Evolutionary conservation across 2,888 invertebrate genomes (phyloP), one percentile per base, ranked within the genome.

Genomic region (Abscondita cerata): DNA sequence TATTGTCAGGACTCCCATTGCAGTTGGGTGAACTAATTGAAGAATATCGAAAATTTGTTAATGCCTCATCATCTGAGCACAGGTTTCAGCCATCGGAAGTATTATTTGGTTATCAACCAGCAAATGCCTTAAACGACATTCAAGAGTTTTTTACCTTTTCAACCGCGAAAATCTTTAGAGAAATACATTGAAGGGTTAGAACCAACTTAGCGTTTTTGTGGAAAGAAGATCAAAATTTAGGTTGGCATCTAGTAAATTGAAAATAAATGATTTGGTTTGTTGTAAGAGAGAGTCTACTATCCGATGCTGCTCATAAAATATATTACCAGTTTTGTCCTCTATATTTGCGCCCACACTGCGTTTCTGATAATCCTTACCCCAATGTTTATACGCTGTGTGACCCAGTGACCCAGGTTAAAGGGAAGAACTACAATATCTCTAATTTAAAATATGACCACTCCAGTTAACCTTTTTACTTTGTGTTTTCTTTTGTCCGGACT

Each of bases 381-480:
- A 59, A 59, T 59, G 47, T 47, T 3, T 59, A 59, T 25, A 31
- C 46, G 1, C 6, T 59, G 5, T 15, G 12, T 19, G 20, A 52
- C 1, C 34, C 12, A 8, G 33, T 13, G n/a, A 40, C 51, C 1
- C 2, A 52, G 2, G 15, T 15, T 12, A 16, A 19, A 13, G 52
- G 52, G 25, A 52, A 52, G 5, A 58, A 58, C 20, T 58, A 58
- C 13, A 58, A 58, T 34, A 56, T 56, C 13, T 25, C 50, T 13
- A 56, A 56, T 18, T 34, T 56, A 16, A 56, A 56, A 20, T 50
- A 20, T 34, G 48, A 48, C 36, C 16, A 4, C 11, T 44, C 46
- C n/a, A n/a, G n/a, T n/a, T n/a, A n/a, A n/a, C n/a, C n/a, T n/a
- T n/a, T n/a, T n/a, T n/a, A n/a, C n/a, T n/a, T n/a, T n/a, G n/a